Evolutionary conservation across 2,888 invertebrate genomes (phyloP), one percentile per base, ranked within the genome.

Genomic region (Protophormia terraenovae): DNA sequence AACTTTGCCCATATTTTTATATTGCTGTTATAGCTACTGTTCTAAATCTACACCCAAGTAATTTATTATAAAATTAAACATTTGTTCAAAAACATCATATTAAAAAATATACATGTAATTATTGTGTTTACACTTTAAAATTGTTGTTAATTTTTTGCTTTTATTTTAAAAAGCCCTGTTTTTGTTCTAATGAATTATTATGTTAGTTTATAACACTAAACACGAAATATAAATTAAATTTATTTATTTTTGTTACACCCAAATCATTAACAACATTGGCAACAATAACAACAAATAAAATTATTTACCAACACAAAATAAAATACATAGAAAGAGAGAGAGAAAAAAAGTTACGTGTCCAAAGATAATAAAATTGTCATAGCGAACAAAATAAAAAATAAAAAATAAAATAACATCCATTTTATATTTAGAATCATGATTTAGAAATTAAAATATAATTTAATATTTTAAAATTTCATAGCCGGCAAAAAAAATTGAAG

Each of bases 171-270:
- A 14, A 14, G n/a, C 55, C 22, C 5, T 10, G 10, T 72, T 72
- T 55, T 14, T 27, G 0, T 41, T 76, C n/a, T 45, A 3, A 66
- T 55, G 29, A 55, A 58, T 29, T 58, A 29, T 53, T 24, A 19
- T 53, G 50, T 66, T 64, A 27, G 64, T 53, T 73, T 76, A 41
- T 60, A 29, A 62, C 71, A 53, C 60, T 71, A 16, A 71, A 71
- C 69, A 79, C 35, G 79, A 72, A 72, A 45, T 55, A 67, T 14
- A 45, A 64, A 45, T 67, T 10, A 55, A 77, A 53, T 27, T 6
- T 29, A 55, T 62, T 27, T 58, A 14, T 14, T 19, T 50, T 35
- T 62, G 12, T 78, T 24, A 29, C 27, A 38, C 50, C n/a, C 19
- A 71, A 62, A 38, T 58, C 38, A 41, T 58, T 71, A 71, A 71